phyloP scores from a whole-genome alignment of 2,888 invertebrate species.

The Oscheius sp. region DNA sequence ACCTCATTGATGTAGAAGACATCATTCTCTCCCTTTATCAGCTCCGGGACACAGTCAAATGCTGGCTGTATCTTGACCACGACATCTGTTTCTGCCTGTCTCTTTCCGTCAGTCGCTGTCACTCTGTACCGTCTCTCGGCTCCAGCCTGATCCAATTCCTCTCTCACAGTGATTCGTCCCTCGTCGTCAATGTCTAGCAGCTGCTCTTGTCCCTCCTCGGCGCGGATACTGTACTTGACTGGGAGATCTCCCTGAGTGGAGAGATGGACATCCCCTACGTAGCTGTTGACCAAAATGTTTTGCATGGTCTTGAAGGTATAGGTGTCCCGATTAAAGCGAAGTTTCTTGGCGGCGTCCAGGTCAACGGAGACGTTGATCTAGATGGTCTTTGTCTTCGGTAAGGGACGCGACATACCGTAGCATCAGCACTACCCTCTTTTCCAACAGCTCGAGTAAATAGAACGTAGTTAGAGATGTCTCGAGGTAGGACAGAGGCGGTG shows the following conservation, averaged over 20 bases:
- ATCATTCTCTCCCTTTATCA: conserved; percentile 43
- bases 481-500: not conserved
- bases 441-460: not conserved
- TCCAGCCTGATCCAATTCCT: conserved; percentile 12
- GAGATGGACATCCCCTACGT: conserved; percentile 13
- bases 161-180: conserved; percentile 30
- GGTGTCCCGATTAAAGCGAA: conserved; percentile 1
- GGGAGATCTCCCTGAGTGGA: conserved; percentile 11
- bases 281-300: conserved; percentile 32
- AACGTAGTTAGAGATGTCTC: not conserved
- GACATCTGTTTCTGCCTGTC: conserved; percentile 12
- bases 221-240: conserved; percentile 25
- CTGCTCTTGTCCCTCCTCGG: conserved; percentile 15
- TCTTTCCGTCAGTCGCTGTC: not conserved
- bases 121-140: not conserved
- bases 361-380: conserved; percentile 30
- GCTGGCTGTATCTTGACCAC: conserved; percentile 44
- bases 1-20: conserved; percentile 51
- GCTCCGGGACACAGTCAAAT: conserved; percentile 46
- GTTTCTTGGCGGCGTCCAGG: not conserved
- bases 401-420: not conserved
- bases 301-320: conserved; percentile 32
- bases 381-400: not conserved
- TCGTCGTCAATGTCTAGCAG: conserved; percentile 36
- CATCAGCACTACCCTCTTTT: not conserved